These are phyloP conservation scores for Sminthurides bifidus DNA, from an alignment of 1,140 invertebrate genomes.

Conservation along the genomic window DNA sequence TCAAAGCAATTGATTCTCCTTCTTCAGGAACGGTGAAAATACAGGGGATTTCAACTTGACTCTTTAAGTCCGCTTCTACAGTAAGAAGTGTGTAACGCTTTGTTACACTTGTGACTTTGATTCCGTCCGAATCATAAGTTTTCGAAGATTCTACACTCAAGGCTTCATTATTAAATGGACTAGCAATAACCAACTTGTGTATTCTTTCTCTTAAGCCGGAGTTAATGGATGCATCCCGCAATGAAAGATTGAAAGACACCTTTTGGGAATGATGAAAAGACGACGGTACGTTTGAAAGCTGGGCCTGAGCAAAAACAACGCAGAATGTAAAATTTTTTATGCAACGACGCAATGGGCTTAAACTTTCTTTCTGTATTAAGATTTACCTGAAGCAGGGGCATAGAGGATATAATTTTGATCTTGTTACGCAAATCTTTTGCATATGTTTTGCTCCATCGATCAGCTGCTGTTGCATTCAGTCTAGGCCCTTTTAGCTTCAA, in stretches of 20 bases:
- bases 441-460: constrained; percentile 32
- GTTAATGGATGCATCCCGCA: constrained; percentile 11
- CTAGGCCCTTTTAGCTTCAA: constrained; percentile 29
- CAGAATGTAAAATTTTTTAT: constrained; percentile 2
- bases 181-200: constrained; percentile 13
- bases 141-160: too few species aligned
- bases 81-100: constrained; percentile 2
- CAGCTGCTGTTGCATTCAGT: constrained; percentile 30
- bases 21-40: constrained; percentile 20
- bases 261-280: constrained; percentile 18
- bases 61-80: background rate
- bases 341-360: constrained; percentile 2
- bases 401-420: constrained; percentile 31
- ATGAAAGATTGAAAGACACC: constrained; percentile 15
- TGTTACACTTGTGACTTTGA: too few species aligned
- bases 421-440: constrained; percentile 33
- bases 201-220: constrained; percentile 5
- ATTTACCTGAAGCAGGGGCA: constrained; percentile 56
- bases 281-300: constrained; percentile 16
- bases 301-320: constrained; percentile 15
- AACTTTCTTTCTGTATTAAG: background rate
- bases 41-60: constrained; percentile 15
- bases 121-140: too few species aligned
- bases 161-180: constrained; percentile 16
- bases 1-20: constrained; percentile 17